Base-by-base conservation (phyloP, 2,113 vertebrate species). In the Taurulus bubalis region DNA sequence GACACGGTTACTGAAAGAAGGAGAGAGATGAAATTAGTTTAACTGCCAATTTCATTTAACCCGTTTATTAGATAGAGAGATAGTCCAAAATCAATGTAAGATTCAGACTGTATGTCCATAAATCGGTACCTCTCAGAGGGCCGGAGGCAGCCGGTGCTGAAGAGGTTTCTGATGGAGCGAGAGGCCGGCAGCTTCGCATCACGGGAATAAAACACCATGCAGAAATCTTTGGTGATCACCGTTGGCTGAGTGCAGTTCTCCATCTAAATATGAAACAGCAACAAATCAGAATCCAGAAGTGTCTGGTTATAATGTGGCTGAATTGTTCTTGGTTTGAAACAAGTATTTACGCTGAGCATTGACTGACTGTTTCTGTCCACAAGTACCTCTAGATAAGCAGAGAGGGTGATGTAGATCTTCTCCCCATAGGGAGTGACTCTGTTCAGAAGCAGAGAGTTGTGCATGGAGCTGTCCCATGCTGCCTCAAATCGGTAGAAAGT, bases 381-480 rank as follows among this genome's bases (percentile, higher is more conserved):
- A 34, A 3, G 15, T 96, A 96, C 98, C 97, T 99, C 97, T 0
- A 99, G 95, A 89, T 99, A 99, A n/a, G 97, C 97, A 0, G 98
- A 98, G 20, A 99, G 95, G 0, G 98, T 99, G 95, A 99, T 98
- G 94, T 98, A 99, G 95, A 99, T 99, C 87, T 99, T 99, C 94
- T 99, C 97, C 64, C 97, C 95, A 18, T 98, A 99, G 0, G 98
- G 98, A 53, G 98, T 99, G 86, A 99, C 98, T 14, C 98, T 96
- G 91, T 99, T 99, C 85, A 99, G 95, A 55, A 98, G 96, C 56
- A 99, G 93, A 0, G 98, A 99, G 94, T 99, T 99, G 95, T 99
- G 98, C 98, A 99, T 99, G 90, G 97, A 99, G 90, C 98, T 99
- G 84, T 99, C 98, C 98, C 98, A 99, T 0, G 98, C 97, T 0